Conservation (phyloP, 2,888 invertebrate genomes). For the Spodoptera exigua region DNA sequence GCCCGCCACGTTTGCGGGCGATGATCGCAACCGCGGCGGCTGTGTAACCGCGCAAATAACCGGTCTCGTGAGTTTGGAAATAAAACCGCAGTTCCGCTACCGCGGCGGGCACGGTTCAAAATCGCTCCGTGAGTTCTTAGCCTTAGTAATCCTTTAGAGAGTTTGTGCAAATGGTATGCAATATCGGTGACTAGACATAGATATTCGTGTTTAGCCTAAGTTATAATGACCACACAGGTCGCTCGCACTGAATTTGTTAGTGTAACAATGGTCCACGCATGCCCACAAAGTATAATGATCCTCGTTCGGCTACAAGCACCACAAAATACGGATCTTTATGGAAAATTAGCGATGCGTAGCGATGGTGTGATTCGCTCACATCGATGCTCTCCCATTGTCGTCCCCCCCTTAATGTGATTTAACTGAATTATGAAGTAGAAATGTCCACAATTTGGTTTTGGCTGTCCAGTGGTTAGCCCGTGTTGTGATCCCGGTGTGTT, state of each 20-base stretch:
- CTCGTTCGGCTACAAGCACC: slow-evolving; percentile 77
- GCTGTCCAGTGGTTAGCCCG: slow-evolving; percentile 80
- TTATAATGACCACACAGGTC: slow-evolving; percentile 68
- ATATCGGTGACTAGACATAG: slow-evolving; percentile 1
- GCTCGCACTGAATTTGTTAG: slow-evolving; percentile 67
- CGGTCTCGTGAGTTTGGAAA: no score
- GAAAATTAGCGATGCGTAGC: slow-evolving; percentile 86
- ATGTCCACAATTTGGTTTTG: slow-evolving; percentile 85
- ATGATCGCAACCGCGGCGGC: no score
- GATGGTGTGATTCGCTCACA: slow-evolving; percentile 89
- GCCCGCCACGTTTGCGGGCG: no score
- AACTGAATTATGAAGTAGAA: slow-evolving; percentile 87
- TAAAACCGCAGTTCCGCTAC: no score
- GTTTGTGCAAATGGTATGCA: neutral
- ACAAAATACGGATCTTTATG: slow-evolving; percentile 77
- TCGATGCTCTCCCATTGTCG: slow-evolving; percentile 87
- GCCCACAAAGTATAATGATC: slow-evolving; percentile 76
- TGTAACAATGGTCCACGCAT: slow-evolving; percentile 66
- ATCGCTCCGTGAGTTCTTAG: no score
- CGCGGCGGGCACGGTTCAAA: no score
- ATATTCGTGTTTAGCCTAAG: slow-evolving; percentile 36
- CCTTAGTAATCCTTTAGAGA: no score
- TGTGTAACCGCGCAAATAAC: no score
- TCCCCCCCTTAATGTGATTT: slow-evolving; percentile 87
- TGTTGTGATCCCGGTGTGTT: slow-evolving; percentile 64